Conservation (phyloP, 2,888 invertebrate species). For the Lithophane leautieri region DNA sequence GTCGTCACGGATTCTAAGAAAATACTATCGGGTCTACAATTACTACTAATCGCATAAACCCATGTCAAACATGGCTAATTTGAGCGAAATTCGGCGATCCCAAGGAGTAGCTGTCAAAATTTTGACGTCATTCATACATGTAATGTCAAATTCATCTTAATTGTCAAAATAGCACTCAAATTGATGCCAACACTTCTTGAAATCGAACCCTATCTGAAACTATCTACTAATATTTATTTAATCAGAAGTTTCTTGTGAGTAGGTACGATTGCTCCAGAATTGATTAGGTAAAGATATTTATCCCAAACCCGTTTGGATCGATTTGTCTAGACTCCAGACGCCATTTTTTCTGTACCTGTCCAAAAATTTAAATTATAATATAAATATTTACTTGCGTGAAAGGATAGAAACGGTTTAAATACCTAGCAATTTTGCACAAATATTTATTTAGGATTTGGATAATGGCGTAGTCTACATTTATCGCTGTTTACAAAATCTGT, state of each 20-base stretch:
- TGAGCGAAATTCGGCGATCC: not conserved
- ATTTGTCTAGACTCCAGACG: conserved; percentile 54
- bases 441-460: conserved; percentile 4
- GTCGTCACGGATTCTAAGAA: conserved; percentile 40
- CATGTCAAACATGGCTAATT: not conserved
- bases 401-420: conserved; percentile 4
- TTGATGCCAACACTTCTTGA: not conserved
- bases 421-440: conserved; percentile 3
- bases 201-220: not conserved
- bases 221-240: conserved; percentile 22
- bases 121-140: not conserved
- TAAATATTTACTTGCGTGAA: conserved; percentile 19
- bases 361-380: conserved; percentile 9
- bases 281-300: conserved; percentile 1
- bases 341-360: conserved; percentile 24
- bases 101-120: not conserved
- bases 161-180: not conserved
- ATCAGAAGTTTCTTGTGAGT: not conserved
- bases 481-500: not conserved
- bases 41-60: conserved; percentile 18
- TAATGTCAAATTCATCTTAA: conserved; percentile 14
- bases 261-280: conserved; percentile 6
- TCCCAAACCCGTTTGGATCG: conserved; percentile 40
- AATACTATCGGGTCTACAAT: conserved; percentile 28
- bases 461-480: not conserved